Evolutionary conservation across 2,113 vertebrate genomes (phyloP).

Genomic region (Eulemur macaco): DNA sequence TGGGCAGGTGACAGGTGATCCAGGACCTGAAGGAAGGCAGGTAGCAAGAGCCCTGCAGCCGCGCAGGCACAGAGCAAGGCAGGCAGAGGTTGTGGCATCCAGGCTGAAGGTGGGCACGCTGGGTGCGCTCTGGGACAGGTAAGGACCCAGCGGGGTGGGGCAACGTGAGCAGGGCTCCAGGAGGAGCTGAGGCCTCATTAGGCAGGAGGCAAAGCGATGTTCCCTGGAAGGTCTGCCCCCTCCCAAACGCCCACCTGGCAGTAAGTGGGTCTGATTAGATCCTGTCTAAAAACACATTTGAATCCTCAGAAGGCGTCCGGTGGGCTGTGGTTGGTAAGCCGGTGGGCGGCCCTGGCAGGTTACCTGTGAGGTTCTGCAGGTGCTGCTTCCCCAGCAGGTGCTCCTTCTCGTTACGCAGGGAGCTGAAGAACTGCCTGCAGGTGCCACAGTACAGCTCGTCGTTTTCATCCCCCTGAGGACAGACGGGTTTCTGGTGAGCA

Average conservation of each 20-base stretch:
- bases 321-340: background rate
- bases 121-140: too few relatives aligned
- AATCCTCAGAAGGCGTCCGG: rapidly evolving
- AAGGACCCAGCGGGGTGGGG: too few relatives aligned
- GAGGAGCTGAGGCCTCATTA: background rate
- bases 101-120: background rate
- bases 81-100: background rate
- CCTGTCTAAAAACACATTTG: background rate
- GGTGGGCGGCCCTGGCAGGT: background rate
- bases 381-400: constrained; percentile 57
- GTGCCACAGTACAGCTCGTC: constrained; percentile 25
- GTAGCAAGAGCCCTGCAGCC: background rate
- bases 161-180: background rate
- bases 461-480: constrained; percentile 15
- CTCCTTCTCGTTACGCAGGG: constrained; percentile 57
- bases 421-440: constrained; percentile 49
- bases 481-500: background rate
- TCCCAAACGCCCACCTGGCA: background rate
- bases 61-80: background rate
- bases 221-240: background rate
- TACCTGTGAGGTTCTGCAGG: constrained; percentile 60
- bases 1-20: background rate
- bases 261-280: background rate
- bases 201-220: background rate
- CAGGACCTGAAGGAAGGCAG: background rate